A percentile compares a stretch with the other conserved stretches of the same genome.
Conservation (phyloP, 2,113 vertebrate genomes). For the Rhineura floridana region DNA sequence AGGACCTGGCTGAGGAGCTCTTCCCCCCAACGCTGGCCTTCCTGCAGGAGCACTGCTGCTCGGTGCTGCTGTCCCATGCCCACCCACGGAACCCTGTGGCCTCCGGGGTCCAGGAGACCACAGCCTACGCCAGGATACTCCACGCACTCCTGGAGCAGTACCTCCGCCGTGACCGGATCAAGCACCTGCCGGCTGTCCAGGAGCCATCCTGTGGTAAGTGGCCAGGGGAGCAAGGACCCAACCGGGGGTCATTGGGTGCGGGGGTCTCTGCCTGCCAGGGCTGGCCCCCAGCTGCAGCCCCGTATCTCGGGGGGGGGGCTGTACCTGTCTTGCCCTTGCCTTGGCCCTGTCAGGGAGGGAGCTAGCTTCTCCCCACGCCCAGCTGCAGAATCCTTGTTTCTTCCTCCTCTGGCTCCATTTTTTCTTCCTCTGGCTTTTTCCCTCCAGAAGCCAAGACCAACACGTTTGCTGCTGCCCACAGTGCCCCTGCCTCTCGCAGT, state of each 20-base stretch:
- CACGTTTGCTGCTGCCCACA: accelerated
- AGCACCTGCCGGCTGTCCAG: neutral
- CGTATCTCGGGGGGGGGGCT: neutral
- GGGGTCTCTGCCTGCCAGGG: neutral
- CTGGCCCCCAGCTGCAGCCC: neutral
- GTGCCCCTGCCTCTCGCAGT: neutral
- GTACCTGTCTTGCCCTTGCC: neutral
- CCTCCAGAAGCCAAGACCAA: neutral
- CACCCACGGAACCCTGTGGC: conserved; percentile 37
- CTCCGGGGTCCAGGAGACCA: conserved; percentile 77
- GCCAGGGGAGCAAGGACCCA: no score
- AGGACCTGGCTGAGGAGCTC: conserved; percentile 73
- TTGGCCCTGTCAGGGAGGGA: neutral
- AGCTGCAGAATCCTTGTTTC: no score
- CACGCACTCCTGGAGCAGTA: conserved; percentile 73
- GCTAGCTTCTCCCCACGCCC: neutral
- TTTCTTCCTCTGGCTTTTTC: neutral
- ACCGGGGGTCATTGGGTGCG: neutral
- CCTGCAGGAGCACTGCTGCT: conserved; percentile 58
- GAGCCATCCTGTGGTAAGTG: conserved; percentile 20
- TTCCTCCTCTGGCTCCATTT: neutral
- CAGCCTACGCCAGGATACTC: conserved; percentile 79
- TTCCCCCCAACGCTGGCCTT: conserved; percentile 75
- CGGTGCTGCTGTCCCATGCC: conserved; percentile 64
- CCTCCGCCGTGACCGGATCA: conserved; percentile 43